Base-by-base conservation (phyloP, 2,888 invertebrate genomes). In the Coremacera marginata region DNA sequence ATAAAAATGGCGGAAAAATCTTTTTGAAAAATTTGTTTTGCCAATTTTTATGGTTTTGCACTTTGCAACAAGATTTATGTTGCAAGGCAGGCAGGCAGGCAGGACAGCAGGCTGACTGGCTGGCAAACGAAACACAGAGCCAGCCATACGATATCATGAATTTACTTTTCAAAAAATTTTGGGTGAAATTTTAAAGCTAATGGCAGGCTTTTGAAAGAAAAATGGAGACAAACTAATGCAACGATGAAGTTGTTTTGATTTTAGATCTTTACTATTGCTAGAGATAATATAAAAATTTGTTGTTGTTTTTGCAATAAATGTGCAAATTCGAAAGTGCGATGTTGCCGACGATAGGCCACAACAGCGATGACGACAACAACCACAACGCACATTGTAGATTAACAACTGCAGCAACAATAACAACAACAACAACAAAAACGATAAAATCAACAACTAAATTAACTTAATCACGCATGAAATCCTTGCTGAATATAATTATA, bases 1-100 rank as follows among this genome's bases (percentile, higher is more conserved):
- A 62, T 73, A 62, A 63, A 52, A 70, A 34, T n/a, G 52, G 27
- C 37, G 44, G 37, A 25, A 44, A 60, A 71, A 71, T 62, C 51
- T 52, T 34, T 44, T 37, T 62, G 49, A 62, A 73, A 52, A 55
- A 52, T 51, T 52, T 34, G 49, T 73, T 73, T 73, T 73, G 62
- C 27, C 62, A 65, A 74, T 37, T 74, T 74, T 67, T 65, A 65
- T 52, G 71, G 60, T 80, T 78, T 78, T 70, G 78, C 74, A 67
- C 77, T 78, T 79, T 81, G 80, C 79, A 79, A 80, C 80, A 82
- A 85, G 84, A 85, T 85, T 85, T 85, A 85, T 85, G 84, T 82
- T 83, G 83, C 82, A 81, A 84, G 81, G 82, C 84, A 84, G 82
- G 85, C 83, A 63, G 22, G 22, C 16, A 71, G 37, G 16, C 37